These are phyloP conservation scores for Pangasius larnaudii DNA, from an alignment of 2,797 vertebrate genomes.

Conservation along the genomic window DNA sequence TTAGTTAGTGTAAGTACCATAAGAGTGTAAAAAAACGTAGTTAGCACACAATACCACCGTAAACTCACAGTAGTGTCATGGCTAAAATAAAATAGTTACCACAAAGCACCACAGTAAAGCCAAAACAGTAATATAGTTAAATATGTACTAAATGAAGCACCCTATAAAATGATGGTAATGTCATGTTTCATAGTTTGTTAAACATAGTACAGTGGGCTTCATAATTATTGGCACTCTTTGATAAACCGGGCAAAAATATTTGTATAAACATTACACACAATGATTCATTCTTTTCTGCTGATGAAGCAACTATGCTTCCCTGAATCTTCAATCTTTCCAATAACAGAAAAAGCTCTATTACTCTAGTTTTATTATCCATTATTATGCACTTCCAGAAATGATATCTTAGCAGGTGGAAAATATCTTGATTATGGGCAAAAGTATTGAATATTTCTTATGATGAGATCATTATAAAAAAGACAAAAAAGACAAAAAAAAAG, in stretches of 20 bases:
- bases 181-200: neutral
- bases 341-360: neutral
- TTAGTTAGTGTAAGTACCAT: neutral
- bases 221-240: neutral
- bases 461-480: neutral
- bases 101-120: neutral
- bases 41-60: neutral
- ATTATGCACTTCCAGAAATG: neutral
- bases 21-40: neutral
- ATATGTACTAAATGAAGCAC: neutral
- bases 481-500: too few species aligned
- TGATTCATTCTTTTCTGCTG: too few species aligned
- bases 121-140: neutral
- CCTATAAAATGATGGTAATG: neutral
- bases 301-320: too few species aligned
- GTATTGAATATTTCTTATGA: neutral
- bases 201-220: neutral
- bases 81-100: neutral
- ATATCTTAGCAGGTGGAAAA: neutral
- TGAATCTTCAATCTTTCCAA: too few species aligned
- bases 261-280: too few species aligned
- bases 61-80: neutral
- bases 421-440: neutral
- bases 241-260: neutral
- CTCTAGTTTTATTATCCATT: neutral